Evolutionary conservation across 2,113 vertebrate species (phyloP).

Genomic region (Calypte anna): DNA sequence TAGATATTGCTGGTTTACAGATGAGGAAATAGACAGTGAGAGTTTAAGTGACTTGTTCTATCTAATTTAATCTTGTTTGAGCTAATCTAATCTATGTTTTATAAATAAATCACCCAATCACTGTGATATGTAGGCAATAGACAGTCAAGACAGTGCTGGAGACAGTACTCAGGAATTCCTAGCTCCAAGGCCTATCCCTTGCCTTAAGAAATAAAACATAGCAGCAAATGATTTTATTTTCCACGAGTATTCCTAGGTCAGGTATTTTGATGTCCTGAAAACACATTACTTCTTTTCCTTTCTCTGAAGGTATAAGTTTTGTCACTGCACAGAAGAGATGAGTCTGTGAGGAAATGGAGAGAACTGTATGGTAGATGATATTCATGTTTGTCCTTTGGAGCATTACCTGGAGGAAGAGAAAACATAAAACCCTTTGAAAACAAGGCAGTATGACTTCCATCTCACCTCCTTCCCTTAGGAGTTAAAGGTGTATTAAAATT

Average conservation of each 20-base stretch:
- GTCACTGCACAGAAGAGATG: background rate
- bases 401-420: background rate
- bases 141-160: background rate
- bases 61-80: slow-evolving; percentile 65
- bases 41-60: slow-evolving; percentile 61
- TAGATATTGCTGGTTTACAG: slow-evolving; percentile 28
- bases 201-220: background rate
- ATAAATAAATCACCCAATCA: slow-evolving; percentile 61
- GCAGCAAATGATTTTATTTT: background rate
- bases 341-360: background rate
- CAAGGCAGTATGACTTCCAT: background rate
- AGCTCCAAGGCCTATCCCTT: slow-evolving; percentile 11
- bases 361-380: background rate
- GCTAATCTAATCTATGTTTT: slow-evolving; percentile 68
- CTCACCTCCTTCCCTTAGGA: background rate
- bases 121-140: slow-evolving; percentile 36
- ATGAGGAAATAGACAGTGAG: slow-evolving; percentile 55
- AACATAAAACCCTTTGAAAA: background rate
- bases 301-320: background rate
- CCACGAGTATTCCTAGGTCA: background rate
- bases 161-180: slow-evolving; percentile 14
- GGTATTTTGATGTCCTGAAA: background rate
- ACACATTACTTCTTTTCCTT: background rate
- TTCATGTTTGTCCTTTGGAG: background rate
- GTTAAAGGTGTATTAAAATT: background rate